Evolutionary conservation across 2,888 invertebrate genomes (phyloP), one percentile per base, ranked within the genome.

Genomic region (Microctonus brassicae): DNA sequence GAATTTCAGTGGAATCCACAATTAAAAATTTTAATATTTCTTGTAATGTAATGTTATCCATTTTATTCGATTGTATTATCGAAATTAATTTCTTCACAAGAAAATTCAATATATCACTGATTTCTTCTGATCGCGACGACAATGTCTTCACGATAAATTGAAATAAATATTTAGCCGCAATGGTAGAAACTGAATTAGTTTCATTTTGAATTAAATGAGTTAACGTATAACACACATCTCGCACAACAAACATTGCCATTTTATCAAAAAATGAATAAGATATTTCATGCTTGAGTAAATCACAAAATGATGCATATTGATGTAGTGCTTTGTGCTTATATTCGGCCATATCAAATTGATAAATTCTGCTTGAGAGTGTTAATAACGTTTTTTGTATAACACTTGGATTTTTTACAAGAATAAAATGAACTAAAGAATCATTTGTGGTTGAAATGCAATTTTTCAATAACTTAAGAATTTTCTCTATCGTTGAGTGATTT

Each of bases 261-360:
- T 87, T 79, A 60, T 88, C 82, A 5, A 86, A 84, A 24, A 79
- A 75, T 1, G 86, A 82, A n/a, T 88, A 58, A 2, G 80, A 73
- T 6, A 89, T 73, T 24, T 82, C 78, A 0, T 89, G 87, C 1
- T 90, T 80, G 39, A 89, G 82, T 24, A 89, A 85, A 9, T 90
- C 80, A 24, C 87, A 84, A 74, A 92, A 90, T 1, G 88, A 89
- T 3, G 89, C 82, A 76, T 91, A 93, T 0, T 90, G 89, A 79
- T 92, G 89, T 47, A 93, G 87, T 13, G 88, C 87, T 67, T 90
- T 83, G 0, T 91, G 80, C 83, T 90, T 91, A 53, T 89, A 88
- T 76, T 91, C 90, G 6, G 88, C 81, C 33, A 90, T 86, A 20
- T 86, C 85, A 72, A 89, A 88, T 13, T 86, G 83, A 33, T 90